Conservation (phyloP, 2,888 invertebrate species). For the Achlya flavicornis region DNA sequence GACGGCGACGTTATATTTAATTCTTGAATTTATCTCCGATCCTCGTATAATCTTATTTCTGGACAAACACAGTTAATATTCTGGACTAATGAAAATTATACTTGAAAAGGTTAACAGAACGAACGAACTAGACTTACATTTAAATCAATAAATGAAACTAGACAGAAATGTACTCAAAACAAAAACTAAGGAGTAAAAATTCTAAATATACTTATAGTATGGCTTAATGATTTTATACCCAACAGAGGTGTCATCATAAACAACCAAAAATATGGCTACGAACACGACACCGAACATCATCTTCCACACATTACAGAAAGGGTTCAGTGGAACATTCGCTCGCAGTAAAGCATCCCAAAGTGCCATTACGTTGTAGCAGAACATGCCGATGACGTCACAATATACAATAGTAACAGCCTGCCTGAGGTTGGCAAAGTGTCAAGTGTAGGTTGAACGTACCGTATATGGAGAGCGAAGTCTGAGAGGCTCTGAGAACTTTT, state of each 20-base stretch:
- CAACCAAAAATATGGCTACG: background rate
- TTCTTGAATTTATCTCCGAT: no score
- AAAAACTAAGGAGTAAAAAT: no score
- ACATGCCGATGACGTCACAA: slow-evolving; percentile 14
- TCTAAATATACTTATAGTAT: no score
- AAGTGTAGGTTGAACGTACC: slow-evolving; percentile 22
- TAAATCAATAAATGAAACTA: no score
- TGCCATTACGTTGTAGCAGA: background rate
- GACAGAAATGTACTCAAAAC: no score
- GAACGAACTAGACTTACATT: no score
- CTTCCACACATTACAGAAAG: background rate
- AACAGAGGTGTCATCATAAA: background rate
- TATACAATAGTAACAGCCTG: slow-evolving; percentile 9
- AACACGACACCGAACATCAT: background rate
- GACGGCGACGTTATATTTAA: background rate
- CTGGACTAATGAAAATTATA: no score
- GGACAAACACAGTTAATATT: no score
- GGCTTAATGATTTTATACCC: background rate
- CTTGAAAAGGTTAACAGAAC: no score
- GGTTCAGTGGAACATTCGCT: background rate
- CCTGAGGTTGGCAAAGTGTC: slow-evolving; percentile 32
- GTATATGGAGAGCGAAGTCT: slow-evolving; percentile 6
- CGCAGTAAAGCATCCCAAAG: slow-evolving; percentile 17
- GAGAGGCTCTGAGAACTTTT: background rate
- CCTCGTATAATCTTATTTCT: no score